phyloP scores from a whole-genome alignment of 2,113 vertebrate species.

The Nerophis ophidion region DNA sequence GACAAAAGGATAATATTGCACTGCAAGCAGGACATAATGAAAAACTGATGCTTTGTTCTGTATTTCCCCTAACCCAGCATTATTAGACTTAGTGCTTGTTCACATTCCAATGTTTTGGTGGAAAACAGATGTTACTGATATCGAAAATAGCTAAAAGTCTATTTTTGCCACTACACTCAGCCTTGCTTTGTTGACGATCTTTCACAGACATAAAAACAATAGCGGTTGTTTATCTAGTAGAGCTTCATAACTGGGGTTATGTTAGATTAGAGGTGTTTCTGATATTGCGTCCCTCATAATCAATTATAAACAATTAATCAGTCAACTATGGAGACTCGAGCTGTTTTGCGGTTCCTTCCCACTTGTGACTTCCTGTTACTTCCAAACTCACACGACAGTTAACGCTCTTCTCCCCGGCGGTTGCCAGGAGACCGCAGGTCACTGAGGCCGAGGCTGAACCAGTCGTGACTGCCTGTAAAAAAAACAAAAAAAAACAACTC shows the following conservation, averaged over 20 bases:
- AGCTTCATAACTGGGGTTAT: too few relatives aligned
- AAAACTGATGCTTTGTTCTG: background rate
- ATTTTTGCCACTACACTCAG: background rate
- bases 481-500: slow-evolving; percentile 14
- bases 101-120: background rate
- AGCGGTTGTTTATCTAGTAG: too few relatives aligned
- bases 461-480: slow-evolving; percentile 52
- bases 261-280: too few relatives aligned
- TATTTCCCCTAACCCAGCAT: background rate
- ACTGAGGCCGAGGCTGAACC: slow-evolving; percentile 54
- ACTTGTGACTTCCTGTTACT: slow-evolving; percentile 47
- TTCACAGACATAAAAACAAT: too few relatives aligned
- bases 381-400: slow-evolving; percentile 27
- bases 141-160: too few relatives aligned
- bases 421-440: slow-evolving; percentile 66
- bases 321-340: slow-evolving; percentile 30
- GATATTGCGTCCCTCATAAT: too few relatives aligned
- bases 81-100: background rate
- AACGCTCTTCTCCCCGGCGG: slow-evolving; percentile 30
- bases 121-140: slow-evolving; percentile 1
- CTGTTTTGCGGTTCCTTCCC: slow-evolving; percentile 36
- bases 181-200: too few relatives aligned
- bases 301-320: slow-evolving; percentile 14
- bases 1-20: too few relatives aligned
- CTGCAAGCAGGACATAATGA: background rate